A percentile compares a stretch with the other conserved stretches of the same genome.
Evolutionary conservation across 2,888 invertebrate genomes (phyloP).

Genomic region (Pherbina coryleti): DNA sequence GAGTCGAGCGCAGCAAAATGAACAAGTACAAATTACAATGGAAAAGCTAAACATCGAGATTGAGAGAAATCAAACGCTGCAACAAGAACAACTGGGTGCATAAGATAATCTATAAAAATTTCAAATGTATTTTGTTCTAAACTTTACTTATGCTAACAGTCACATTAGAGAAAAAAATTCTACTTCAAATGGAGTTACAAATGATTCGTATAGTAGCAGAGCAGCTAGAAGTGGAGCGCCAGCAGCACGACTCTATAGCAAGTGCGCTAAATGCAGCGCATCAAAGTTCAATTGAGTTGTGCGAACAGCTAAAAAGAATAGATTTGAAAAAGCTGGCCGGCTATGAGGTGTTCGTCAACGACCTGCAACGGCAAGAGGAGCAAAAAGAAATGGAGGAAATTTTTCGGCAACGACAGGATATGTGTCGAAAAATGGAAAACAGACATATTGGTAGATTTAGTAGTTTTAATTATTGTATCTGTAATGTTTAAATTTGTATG

Average conservation of each 20-base stretch:
- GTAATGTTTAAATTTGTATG: background rate
- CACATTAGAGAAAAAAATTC: background rate
- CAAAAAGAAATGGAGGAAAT: constrained; percentile 15
- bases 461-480: background rate
- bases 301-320: background rate
- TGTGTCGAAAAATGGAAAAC: constrained; percentile 17
- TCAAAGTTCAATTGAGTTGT: background rate
- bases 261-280: background rate
- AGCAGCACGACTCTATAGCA: background rate
- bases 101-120: background rate
- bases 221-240: constrained; percentile 1
- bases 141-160: background rate
- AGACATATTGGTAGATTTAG: constrained; percentile 2
- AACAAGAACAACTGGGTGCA: background rate
- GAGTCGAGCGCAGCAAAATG: background rate
- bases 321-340: constrained; percentile 12
- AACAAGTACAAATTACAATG: background rate
- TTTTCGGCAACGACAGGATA: background rate
- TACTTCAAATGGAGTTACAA: background rate
- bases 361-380: constrained; percentile 20
- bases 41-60: background rate
- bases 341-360: constrained; percentile 20
- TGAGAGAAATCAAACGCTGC: background rate
- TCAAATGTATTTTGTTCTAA: background rate
- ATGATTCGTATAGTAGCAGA: background rate